Conservation (phyloP, 2,888 invertebrate species). For the Cephus spinipes region DNA sequence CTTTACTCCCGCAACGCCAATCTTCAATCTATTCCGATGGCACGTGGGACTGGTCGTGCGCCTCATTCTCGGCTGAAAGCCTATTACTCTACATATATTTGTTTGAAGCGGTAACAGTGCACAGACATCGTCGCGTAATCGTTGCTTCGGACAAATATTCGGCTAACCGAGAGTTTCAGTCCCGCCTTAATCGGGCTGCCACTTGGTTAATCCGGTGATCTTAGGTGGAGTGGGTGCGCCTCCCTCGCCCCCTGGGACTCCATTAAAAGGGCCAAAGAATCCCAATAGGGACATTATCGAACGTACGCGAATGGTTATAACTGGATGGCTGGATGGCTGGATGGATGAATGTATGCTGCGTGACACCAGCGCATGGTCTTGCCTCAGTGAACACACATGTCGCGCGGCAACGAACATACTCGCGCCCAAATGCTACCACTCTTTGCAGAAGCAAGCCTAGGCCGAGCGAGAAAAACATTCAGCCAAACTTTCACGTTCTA, state of each 20-base stretch:
- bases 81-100: too few relatives aligned
- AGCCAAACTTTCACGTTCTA: too few relatives aligned
- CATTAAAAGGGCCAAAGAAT: slow-evolving; percentile 63
- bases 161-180: too few relatives aligned
- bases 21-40: neutral
- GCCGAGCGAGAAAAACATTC: too few relatives aligned
- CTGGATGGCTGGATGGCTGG: slow-evolving; percentile 35
- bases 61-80: neutral
- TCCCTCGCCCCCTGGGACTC: slow-evolving; percentile 38
- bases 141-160: too few relatives aligned
- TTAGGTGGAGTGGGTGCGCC: slow-evolving; percentile 4
- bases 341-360: slow-evolving; percentile 50
- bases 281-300: slow-evolving; percentile 60
- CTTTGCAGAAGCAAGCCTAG: too few relatives aligned
- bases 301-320: slow-evolving; percentile 8
- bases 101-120: too few relatives aligned
- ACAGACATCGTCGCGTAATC: too few relatives aligned
- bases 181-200: too few relatives aligned
- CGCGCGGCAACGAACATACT: slow-evolving; percentile 32
- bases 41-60: neutral
- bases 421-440: slow-evolving; percentile 1
- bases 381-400: slow-evolving; percentile 65
- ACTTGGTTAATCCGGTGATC: too few relatives aligned
- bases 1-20: slow-evolving; percentile 13
- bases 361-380: slow-evolving; percentile 55